These are phyloP conservation scores for Kobus ellipsiprymnus DNA, from an alignment of 2,113 vertebrate genomes.

Conservation along the genomic window DNA sequence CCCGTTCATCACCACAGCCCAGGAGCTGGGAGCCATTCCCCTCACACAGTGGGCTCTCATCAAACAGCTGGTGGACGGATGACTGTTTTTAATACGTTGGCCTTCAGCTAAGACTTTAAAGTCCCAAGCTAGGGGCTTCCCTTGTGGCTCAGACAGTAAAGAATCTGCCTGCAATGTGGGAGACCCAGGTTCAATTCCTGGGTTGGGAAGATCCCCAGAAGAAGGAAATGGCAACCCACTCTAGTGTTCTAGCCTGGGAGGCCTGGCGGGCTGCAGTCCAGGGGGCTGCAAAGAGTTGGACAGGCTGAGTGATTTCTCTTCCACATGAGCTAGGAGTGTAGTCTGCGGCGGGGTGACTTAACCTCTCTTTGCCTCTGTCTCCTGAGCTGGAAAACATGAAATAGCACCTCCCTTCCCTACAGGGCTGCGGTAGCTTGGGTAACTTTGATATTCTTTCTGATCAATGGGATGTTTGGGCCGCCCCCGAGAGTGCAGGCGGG, in stretches of 20 bases:
- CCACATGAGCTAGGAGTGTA: not conserved
- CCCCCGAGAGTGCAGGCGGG: not conserved
- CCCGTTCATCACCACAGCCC: rapidly evolving
- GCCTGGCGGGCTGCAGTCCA: not conserved
- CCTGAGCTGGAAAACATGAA: not conserved
- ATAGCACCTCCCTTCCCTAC: rapidly evolving
- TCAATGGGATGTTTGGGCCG: not conserved
- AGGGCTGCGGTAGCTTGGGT: not conserved
- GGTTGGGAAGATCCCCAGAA: not conserved
- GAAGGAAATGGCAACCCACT: not conserved
- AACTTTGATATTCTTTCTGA: not conserved
- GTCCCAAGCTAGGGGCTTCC: not conserved
- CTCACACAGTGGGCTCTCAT: not conserved
- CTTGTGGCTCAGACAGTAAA: not conserved
- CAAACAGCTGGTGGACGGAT: rapidly evolving
- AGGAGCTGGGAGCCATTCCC: not conserved
- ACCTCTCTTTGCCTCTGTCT: not conserved
- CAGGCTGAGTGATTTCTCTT: rapidly evolving
- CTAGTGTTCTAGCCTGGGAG: not conserved
- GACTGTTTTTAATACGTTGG: too few relatives aligned
- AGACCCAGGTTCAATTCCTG: not conserved
- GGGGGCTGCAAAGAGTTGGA: not conserved
- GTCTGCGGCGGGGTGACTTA: not conserved
- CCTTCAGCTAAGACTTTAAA: not conserved
- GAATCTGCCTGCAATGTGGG: not conserved